These are phyloP conservation scores for Achatina immaculata DNA, from an alignment of 1,140 invertebrate genomes.

Conservation along the genomic window DNA sequence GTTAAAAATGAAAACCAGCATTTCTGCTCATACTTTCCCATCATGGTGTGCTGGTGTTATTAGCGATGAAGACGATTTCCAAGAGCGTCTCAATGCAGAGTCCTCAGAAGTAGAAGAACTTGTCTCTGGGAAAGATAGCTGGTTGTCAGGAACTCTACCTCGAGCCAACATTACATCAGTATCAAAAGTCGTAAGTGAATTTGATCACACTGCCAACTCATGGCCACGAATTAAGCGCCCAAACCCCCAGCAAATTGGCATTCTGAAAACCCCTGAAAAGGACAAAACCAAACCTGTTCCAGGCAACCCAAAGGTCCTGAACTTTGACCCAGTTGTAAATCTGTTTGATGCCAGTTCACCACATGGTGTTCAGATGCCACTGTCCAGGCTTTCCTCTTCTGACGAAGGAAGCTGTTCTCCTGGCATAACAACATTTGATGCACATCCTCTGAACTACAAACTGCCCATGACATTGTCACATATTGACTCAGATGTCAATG, in stretches of 20 bases:
- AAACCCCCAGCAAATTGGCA: constrained; percentile 48
- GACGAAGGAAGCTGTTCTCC: constrained; percentile 38
- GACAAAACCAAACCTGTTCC: constrained; percentile 46
- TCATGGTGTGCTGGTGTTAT: constrained; percentile 49
- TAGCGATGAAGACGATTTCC: constrained; percentile 56
- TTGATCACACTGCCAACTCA: constrained; percentile 48
- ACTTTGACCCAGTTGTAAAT: constrained; percentile 62
- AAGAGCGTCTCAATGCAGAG: constrained; percentile 28
- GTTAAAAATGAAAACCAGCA: constrained; percentile 53
- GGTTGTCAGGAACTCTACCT: constrained; percentile 36
- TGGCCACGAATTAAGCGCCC: constrained; percentile 57
- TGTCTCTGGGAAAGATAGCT: constrained; percentile 25
- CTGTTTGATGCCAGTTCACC: constrained; percentile 53
- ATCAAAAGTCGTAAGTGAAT: constrained; percentile 5
- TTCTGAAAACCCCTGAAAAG: constrained; percentile 54
- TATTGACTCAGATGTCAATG: background rate
- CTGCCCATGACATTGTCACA: background rate
- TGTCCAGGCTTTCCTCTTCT: constrained; percentile 52
- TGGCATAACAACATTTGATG: background rate
- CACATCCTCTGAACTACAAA: background rate
- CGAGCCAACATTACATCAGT: constrained; percentile 33
- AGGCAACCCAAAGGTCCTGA: constrained; percentile 58
- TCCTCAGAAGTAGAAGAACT: constrained; percentile 37
- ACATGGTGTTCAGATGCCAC: constrained; percentile 50
- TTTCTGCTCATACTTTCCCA: constrained; percentile 51